phyloP scores from a whole-genome alignment of 1,140 invertebrate species.

The Nixonia krombeini region DNA sequence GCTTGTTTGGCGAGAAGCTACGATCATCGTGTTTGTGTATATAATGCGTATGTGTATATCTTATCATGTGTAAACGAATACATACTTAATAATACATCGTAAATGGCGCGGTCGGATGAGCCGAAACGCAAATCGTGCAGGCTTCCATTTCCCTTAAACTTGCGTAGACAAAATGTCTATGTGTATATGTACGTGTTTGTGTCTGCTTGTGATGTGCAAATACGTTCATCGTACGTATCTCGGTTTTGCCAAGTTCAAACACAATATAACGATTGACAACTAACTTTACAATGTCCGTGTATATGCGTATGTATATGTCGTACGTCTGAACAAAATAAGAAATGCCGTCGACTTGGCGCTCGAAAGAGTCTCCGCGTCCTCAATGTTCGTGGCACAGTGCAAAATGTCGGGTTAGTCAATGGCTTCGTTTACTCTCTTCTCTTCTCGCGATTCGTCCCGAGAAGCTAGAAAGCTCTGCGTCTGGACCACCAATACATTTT shows the following conservation, averaged over 20 bases:
- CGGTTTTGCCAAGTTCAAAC: conserved; percentile 26
- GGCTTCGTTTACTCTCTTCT: neutral
- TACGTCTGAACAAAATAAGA: neutral
- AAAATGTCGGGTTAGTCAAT: neutral
- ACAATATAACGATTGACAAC: conserved; percentile 5
- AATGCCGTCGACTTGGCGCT: conserved; percentile 2
- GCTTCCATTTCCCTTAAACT: conserved; percentile 8
- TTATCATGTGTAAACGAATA: conserved; percentile 36
- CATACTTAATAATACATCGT: conserved; percentile 32
- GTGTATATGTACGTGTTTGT: no score
- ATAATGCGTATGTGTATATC: conserved; percentile 31
- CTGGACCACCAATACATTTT: conserved; percentile 54
- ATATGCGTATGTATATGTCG: neutral
- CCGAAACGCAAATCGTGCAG: conserved; percentile 22
- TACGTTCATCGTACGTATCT: neutral
- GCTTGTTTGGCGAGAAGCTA: conserved; percentile 10
- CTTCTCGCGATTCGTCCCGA: conserved; percentile 4
- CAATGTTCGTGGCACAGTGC: neutral
- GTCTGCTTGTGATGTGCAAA: neutral
- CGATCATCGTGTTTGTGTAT: conserved; percentile 18
- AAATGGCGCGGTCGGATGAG: conserved; percentile 33
- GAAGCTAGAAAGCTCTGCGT: conserved; percentile 18
- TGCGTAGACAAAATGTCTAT: conserved; percentile 2
- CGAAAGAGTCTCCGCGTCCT: conserved; percentile 5
- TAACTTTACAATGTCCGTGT: no score